Base-by-base conservation (phyloP, 1,140 invertebrate species). In the Drosophila ananassae region DNA sequence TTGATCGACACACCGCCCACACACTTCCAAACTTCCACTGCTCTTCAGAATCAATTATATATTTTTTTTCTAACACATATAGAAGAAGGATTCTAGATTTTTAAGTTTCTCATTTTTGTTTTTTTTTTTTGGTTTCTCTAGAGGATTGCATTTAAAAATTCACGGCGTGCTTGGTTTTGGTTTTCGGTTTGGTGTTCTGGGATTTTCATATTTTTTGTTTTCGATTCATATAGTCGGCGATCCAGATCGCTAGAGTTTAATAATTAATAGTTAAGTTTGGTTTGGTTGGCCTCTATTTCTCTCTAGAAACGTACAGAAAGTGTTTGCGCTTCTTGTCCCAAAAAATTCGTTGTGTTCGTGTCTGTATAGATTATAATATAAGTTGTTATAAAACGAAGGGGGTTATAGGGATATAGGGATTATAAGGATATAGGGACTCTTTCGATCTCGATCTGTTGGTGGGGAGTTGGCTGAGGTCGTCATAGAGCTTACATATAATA, bases 271-370 rank as follows among this genome's bases (percentile, higher is more conserved):
- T 44, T 53, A 62, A 12, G 41, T 44, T 44, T 44, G 41, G 41
- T 44, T 44, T 56, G 48, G 60, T 57, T 62, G 56, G 57, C 57
- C 58, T 69, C 59, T 62, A 62, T 25, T 34, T 54, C 17, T 17
- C 17, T 17, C 17, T 17, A 17, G 17, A 30, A 8, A 46, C 61
- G 41, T 44, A 57, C 46, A 62, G 52, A 41, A 47, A 30, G 50
- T 50, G 34, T 37, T 37, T 9, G 2, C 12, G 9, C 12, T 41
- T n/a, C 12, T 39, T 17, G n/a, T 59, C 46, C 52, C 50, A 57
- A 73, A 75, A 75, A 75, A 75, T 75, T 75, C 72, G 72, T 75
- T 75, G 72, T 75, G 72, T 75, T 58, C 44, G 56, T 57, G 39
- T 58, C 53, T 53, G 60, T 51, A 39, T n/a, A 73, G 63, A 6